phyloP scores from a whole-genome alignment of 2,888 invertebrate genomes.

The Torymus tubicola region DNA sequence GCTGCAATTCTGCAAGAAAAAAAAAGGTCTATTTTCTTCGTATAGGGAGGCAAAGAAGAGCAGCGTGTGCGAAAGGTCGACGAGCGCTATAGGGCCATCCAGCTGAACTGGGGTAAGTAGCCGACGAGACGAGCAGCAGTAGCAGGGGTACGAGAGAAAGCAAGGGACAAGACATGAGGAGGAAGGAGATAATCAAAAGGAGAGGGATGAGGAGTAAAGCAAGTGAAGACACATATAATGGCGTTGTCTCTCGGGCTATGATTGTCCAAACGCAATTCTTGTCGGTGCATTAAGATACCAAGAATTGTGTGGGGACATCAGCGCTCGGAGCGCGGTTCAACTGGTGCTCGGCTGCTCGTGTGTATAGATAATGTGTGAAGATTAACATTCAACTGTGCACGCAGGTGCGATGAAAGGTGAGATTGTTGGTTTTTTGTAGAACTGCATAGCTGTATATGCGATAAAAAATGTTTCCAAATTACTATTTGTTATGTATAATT shows the following conservation, averaged over 20 bases:
- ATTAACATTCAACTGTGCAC: no score
- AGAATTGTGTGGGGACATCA: slow-evolving; percentile 77
- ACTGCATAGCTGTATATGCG: no score
- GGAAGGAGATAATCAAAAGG: background rate
- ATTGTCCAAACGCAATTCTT: slow-evolving; percentile 77
- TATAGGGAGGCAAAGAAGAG: background rate
- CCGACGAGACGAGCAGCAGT: slow-evolving; percentile 44
- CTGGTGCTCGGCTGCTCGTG: no score
- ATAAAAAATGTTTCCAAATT: no score
- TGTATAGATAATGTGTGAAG: no score
- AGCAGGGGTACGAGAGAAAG: background rate
- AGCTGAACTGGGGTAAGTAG: slow-evolving; percentile 67
- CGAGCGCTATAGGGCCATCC: slow-evolving; percentile 64
- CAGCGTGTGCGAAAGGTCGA: slow-evolving; percentile 40
- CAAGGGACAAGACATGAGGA: background rate
- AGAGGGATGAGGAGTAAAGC: slow-evolving; percentile 16
- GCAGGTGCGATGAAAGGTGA: no score
- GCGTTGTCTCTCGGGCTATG: slow-evolving; percentile 73
- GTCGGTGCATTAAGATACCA: slow-evolving; percentile 71
- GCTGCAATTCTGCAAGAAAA: slow-evolving; percentile 62
- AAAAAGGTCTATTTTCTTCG: background rate
- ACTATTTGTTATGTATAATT: no score
- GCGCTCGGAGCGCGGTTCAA: slow-evolving; percentile 73
- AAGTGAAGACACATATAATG: slow-evolving; percentile 2
- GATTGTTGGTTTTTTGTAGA: no score